These are phyloP conservation scores for Metalampra italica DNA, from an alignment of 2,888 invertebrate species.

Conservation along the genomic window DNA sequence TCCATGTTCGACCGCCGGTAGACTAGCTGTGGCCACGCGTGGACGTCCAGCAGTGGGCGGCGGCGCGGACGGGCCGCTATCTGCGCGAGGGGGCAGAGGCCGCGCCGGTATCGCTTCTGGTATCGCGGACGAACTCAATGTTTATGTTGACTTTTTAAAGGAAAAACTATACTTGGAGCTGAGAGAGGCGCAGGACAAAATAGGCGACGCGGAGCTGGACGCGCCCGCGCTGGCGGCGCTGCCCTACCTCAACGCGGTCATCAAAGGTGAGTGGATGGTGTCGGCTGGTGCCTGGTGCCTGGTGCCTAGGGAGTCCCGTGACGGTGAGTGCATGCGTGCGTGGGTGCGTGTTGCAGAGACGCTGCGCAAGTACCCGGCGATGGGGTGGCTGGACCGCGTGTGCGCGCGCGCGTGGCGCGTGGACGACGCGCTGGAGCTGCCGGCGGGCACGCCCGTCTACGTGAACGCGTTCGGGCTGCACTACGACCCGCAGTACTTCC, in stretches of 20 bases:
- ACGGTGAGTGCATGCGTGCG: no score
- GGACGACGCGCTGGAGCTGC: slow-evolving; percentile 38
- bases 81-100: no score
- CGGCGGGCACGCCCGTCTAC: slow-evolving; percentile 35
- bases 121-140: not conserved
- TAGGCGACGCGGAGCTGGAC: slow-evolving; percentile 23
- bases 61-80: no score
- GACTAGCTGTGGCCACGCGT: no score
- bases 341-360: slow-evolving; percentile 29
- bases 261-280: slow-evolving; percentile 53
- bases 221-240: slow-evolving; percentile 21
- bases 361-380: slow-evolving; percentile 41
- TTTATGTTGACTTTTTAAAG: slow-evolving; percentile 19
- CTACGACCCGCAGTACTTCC: slow-evolving; percentile 63
- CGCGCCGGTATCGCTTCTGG: not conserved
- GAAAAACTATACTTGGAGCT: slow-evolving; percentile 38
- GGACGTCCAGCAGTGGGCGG: no score
- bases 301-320: no score
- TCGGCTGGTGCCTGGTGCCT: no score
- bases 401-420: slow-evolving; percentile 32
- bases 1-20: no score
- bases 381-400: slow-evolving; percentile 48
- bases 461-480: slow-evolving; percentile 38
- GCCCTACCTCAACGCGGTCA: slow-evolving; percentile 33
- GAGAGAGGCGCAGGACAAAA: slow-evolving; percentile 26